Evolutionary conservation across 2,113 vertebrate genomes (phyloP).

Genomic region (Muntiacus muntjak): DNA sequence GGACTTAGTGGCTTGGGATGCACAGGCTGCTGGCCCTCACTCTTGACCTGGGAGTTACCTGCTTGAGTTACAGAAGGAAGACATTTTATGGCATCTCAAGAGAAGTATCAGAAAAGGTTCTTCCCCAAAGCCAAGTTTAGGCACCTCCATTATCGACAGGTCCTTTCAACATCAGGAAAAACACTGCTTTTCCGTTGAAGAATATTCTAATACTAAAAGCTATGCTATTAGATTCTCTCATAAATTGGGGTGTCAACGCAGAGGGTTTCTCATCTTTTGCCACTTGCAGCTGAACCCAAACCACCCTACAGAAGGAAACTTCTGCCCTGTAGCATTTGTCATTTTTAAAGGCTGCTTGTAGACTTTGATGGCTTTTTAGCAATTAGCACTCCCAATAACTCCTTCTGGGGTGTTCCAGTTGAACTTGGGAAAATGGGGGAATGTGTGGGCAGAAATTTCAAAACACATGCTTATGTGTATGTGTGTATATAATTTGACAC

Average conservation of each 20-base stretch:
- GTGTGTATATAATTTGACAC: not conserved
- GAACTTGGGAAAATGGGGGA: not conserved
- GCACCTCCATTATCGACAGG: not conserved
- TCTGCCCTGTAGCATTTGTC: not conserved
- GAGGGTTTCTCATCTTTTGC: not conserved
- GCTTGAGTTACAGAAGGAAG: slow-evolving; percentile 32
- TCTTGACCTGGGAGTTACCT: slow-evolving; percentile 64
- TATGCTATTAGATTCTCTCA: not conserved
- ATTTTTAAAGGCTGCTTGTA: not conserved
- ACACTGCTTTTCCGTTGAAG: not conserved
- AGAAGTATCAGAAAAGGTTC: not conserved
- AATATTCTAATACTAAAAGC: not conserved
- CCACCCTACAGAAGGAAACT: not conserved
- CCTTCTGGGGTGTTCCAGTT: not conserved
- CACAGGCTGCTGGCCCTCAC: slow-evolving; percentile 68
- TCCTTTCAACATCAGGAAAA: not conserved
- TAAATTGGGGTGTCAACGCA: not conserved
- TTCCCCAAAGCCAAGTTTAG: not conserved
- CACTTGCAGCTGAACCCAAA: not conserved
- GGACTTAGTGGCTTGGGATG: slow-evolving; percentile 74
- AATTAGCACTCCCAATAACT: not conserved
- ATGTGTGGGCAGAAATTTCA: not conserved
- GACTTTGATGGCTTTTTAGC: not conserved
- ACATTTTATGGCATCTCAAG: not conserved
- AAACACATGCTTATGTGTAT: not conserved